Percentiles rank a stretch among this genome's conserved stretches.
Evolutionary conservation across 2,797 vertebrate genomes (phyloP).

Genomic region (Acanthiza pusilla): DNA sequence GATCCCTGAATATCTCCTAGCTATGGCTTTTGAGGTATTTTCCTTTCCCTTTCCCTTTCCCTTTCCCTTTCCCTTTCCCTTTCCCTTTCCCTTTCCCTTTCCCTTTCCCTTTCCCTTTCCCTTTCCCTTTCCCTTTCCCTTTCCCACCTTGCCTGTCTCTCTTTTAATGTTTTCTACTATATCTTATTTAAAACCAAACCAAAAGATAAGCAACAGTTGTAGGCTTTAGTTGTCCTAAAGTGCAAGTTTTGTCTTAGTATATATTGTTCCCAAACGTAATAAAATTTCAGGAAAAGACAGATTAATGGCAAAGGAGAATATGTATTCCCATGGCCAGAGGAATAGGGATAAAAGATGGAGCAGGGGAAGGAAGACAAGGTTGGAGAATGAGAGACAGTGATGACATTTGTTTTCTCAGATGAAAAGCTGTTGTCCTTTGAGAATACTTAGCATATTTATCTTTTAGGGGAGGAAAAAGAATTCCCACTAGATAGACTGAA

Average conservation of each 20-base stretch:
- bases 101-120: no score
- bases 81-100: no score
- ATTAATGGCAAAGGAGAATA: not conserved
- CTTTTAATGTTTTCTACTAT: not conserved
- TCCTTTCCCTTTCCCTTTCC: no score
- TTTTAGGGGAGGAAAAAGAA: slow-evolving; percentile 49
- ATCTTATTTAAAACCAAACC: not conserved
- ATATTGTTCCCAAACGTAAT: not conserved
- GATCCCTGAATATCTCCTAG: not conserved
- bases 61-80: no score
- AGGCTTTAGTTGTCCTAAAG: not conserved
- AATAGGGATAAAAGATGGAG: not conserved
- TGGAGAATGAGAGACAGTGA: slow-evolving; percentile 8
- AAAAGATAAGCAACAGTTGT: not conserved
- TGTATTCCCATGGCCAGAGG: not conserved
- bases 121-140: no score
- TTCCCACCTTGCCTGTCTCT: not conserved
- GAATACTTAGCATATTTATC: slow-evolving; percentile 65
- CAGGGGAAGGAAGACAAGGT: not conserved
- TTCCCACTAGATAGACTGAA: slow-evolving; percentile 63
- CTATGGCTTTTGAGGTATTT: not conserved
- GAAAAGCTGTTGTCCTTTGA: slow-evolving; percentile 34
- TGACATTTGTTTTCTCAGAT: slow-evolving; percentile 62
- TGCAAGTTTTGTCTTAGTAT: not conserved
- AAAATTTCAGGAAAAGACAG: not conserved